Base-by-base conservation (phyloP, 2,113 vertebrate species). In the Macaca nemestrina region DNA sequence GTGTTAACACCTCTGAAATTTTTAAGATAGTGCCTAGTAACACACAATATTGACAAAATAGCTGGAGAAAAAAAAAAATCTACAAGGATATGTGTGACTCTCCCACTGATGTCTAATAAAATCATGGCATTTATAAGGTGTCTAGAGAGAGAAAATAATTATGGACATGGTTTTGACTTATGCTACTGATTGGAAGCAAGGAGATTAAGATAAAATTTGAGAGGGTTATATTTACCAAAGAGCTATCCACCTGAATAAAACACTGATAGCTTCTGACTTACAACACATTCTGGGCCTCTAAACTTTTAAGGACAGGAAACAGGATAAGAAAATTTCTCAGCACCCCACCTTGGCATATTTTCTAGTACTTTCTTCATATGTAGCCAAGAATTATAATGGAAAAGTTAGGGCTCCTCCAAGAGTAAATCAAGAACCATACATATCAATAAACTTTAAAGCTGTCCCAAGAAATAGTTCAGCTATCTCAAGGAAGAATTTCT, bases 351-450 rank as follows among this genome's bases (percentile, higher is more conserved):
- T 13, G 30, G 16, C 1, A 30, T 76, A 13, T 55, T 80, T 55
- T 93, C 61, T 87, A 82, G 61, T 20, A 8, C 0, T 79, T 45
- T 64, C 30, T 87, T 88, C 20, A 59, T 64, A 32, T 2, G 6
- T 23, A 61, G 32, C 12, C 13, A 68, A 67, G 35, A 83, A 79
- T 50, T 6, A 18, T 82, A 50, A 72, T 17, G 8, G 18, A 52
- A 27, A 87, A 35, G 6, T 61, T 55, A 35, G 18, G 22, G 13
- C 13, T 17, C 14, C 35, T 93, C n/a, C 17, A 40, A 68, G 52
- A 79, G 6, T 27, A 73, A 82, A 83, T 8, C 20, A 45, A 91
- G 75, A 83, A n/a, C 1, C 2, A 1, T 0, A 0, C 8, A 43
- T 3, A 61, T 13, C 32, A 67, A 27, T 27, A 35, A 67, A 67